A percentile compares a stretch with the other conserved stretches of the same genome.
Conservation (phyloP, 2,888 invertebrate genomes). For the Nomada fucata region DNA sequence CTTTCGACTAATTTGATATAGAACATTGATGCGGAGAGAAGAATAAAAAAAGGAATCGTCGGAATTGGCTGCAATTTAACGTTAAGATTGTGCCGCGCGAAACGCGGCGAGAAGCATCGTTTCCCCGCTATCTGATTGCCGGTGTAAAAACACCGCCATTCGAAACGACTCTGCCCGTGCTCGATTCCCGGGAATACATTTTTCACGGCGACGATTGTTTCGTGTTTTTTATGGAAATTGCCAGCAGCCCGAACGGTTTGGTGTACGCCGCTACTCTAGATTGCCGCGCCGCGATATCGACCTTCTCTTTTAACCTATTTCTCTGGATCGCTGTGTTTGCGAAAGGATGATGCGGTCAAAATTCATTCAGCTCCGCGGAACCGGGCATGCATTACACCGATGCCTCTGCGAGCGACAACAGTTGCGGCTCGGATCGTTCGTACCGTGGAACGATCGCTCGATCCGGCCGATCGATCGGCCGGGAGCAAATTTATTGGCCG, state of each 20-base stretch:
- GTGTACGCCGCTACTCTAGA: slow-evolving; percentile 12
- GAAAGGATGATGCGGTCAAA: background rate
- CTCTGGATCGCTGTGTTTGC: slow-evolving; percentile 10
- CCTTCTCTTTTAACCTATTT: slow-evolving; percentile 52
- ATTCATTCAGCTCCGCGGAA: background rate
- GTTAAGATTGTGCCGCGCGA: slow-evolving; percentile 31
- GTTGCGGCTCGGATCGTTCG: background rate
- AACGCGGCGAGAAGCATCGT: slow-evolving; percentile 35
- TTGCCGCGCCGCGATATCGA: slow-evolving; percentile 30
- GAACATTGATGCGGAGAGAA: background rate
- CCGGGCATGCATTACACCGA: background rate
- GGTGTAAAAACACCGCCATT: slow-evolving; percentile 37
- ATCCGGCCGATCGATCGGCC: background rate
- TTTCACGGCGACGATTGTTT: slow-evolving; percentile 52
- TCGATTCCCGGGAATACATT: slow-evolving; percentile 49
- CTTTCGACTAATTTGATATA: too few relatives aligned
- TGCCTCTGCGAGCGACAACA: background rate
- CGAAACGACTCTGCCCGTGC: slow-evolving; percentile 27
- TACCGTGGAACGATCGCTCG: background rate
- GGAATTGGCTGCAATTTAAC: slow-evolving; percentile 23
- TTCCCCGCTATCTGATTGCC: slow-evolving; percentile 36
- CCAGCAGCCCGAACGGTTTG: slow-evolving; percentile 20
- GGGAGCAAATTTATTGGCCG: slow-evolving; percentile 41
- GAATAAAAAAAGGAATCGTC: background rate
- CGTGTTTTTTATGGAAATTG: slow-evolving; percentile 53